Conservation (phyloP, 2,113 vertebrate genomes). For the Hippocampus comes region DNA sequence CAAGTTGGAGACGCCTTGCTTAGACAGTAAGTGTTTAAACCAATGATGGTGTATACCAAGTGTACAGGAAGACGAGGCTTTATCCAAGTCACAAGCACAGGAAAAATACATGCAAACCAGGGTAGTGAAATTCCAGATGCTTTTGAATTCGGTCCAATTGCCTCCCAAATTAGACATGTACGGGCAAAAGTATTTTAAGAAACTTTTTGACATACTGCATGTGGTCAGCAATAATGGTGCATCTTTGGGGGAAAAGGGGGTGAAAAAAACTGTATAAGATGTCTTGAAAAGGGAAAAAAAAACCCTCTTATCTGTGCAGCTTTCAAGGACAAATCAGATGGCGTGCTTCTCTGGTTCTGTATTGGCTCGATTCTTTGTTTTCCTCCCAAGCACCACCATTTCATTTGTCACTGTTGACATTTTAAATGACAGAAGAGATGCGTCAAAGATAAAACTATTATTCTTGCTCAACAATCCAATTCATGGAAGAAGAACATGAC, state of each 20-base stretch:
- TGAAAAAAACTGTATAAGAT: neutral
- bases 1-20: too few species aligned
- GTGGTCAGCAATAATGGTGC: neutral
- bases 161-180: neutral
- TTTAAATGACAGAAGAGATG: conserved; percentile 29
- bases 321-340: conserved; percentile 3
- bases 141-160: too few species aligned
- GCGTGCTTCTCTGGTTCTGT: neutral
- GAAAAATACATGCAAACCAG: too few species aligned
- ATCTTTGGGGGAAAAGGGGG: neutral
- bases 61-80: too few species aligned
- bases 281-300: neutral
- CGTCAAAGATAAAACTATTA: conserved; percentile 27
- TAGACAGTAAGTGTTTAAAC: too few species aligned
- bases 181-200: neutral
- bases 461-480: conserved; percentile 4
- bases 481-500: conserved; percentile 19
- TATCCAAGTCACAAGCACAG: too few species aligned
- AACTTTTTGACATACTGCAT: neutral
- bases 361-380: conserved; percentile 1
- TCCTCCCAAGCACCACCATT: conserved; percentile 9
- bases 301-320: neutral
- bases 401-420: conserved; percentile 5
- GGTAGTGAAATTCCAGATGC: too few species aligned
- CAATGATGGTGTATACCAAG: too few species aligned